These are phyloP conservation scores for Pollachius pollachius DNA, from an alignment of 2,113 vertebrate species.

Conservation along the genomic window DNA sequence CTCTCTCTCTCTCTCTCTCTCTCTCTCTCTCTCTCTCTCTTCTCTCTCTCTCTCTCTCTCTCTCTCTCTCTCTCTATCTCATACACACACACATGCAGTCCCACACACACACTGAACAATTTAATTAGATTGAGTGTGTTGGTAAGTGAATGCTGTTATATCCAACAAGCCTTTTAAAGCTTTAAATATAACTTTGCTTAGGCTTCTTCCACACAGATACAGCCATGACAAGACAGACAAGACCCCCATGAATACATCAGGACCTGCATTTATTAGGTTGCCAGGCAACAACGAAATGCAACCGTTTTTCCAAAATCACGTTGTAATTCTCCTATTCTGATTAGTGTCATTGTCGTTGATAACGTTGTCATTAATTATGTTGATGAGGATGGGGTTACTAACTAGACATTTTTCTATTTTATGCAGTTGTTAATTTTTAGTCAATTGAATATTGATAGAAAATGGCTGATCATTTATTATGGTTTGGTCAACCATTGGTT, in stretches of 20 bases:
- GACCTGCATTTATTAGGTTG: conserved; percentile 64
- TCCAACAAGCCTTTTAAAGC: conserved; percentile 32
- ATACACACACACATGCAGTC: too few relatives aligned
- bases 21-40: too few relatives aligned
- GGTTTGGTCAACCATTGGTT: too few relatives aligned
- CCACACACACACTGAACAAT: too few relatives aligned
- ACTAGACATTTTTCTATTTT: too few relatives aligned
- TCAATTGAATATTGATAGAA: too few relatives aligned
- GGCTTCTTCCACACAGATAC: conserved; percentile 25
- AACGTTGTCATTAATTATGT: neutral
- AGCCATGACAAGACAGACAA: conserved; percentile 24
- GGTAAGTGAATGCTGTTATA: neutral
- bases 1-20: too few relatives aligned
- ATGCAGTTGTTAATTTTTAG: too few relatives aligned
- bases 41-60: too few relatives aligned
- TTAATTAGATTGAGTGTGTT: too few relatives aligned
- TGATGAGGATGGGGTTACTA: neutral
- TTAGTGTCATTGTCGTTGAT: neutral
- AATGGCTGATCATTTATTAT: too few relatives aligned
- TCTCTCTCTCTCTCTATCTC: too few relatives aligned
- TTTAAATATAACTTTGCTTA: conserved; percentile 35
- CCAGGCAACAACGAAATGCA: conserved; percentile 63
- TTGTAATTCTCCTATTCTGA: neutral
- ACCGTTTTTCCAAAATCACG: neutral
- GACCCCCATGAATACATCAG: conserved; percentile 20